A percentile compares a stretch with the other conserved stretches of the same genome.
phyloP scores from a whole-genome alignment of 2,113 vertebrate species.

The Nestor notabilis region DNA sequence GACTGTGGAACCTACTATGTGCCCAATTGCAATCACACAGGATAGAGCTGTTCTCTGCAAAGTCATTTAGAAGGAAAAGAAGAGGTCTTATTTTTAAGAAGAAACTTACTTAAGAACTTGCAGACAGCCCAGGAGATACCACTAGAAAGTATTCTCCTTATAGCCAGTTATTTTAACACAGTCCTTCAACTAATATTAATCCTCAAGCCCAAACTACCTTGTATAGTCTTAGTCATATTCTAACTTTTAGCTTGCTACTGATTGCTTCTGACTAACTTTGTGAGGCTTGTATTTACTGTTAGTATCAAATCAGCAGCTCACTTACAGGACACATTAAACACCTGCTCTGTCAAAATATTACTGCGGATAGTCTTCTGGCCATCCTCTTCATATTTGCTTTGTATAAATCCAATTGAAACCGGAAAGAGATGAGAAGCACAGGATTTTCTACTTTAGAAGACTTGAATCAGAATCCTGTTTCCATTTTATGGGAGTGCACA shows the following conservation, averaged over 20 bases:
- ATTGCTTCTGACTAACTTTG: neutral
- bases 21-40: neutral
- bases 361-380: neutral
- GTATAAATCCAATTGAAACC: neutral
- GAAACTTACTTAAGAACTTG: neutral
- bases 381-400: neutral
- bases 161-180: neutral
- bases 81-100: neutral
- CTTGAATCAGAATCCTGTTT: neutral
- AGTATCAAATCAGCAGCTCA: neutral
- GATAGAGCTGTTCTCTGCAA: neutral
- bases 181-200: neutral
- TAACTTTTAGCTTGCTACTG: neutral
- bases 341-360: accelerated
- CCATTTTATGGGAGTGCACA: neutral
- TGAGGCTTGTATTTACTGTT: neutral
- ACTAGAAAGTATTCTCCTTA: neutral
- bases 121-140: neutral
- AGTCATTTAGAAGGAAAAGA: neutral
- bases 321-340: neutral
- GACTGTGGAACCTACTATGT: neutral
- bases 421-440: neutral
- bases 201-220: neutral
- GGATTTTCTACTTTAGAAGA: neutral
- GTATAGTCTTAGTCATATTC: neutral